Conservation (phyloP, 2,888 invertebrate species). For the Drosophila leonis region DNA sequence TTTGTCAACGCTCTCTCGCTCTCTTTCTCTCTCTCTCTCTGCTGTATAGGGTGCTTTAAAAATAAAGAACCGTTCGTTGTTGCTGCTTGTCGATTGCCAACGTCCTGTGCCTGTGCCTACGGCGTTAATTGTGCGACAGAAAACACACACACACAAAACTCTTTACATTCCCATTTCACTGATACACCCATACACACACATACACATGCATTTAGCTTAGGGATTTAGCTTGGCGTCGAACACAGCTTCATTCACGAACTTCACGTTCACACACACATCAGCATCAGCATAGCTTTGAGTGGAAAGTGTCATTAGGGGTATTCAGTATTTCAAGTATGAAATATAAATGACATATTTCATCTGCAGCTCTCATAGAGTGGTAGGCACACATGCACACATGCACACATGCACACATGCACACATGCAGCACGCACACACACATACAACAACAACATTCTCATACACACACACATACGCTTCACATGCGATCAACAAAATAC, state of each 20-base stretch:
- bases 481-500: constrained; percentile 41
- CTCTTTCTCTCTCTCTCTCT: constrained; percentile 13
- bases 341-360: not conserved
- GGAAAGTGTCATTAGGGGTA: constrained; percentile 21
- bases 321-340: constrained; percentile 10
- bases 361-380: constrained; percentile 17
- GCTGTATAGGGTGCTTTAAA: constrained; percentile 63
- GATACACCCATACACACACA: constrained; percentile 3
- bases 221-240: constrained; percentile 39
- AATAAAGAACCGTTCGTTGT: constrained; percentile 70
- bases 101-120: constrained; percentile 67
- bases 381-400: constrained; percentile 20
- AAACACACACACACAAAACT: constrained; percentile 41
- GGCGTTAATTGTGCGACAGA: constrained; percentile 62
- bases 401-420: constrained; percentile 27
- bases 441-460: constrained; percentile 28
- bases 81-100: constrained; percentile 82
- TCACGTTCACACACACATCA: constrained; percentile 47
- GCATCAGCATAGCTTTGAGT: constrained; percentile 19
- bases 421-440: constrained; percentile 16
- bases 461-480: constrained; percentile 44
- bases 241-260: constrained; percentile 44
- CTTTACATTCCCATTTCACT: constrained; percentile 31
- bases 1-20: constrained; percentile 45
- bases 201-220: constrained; percentile 31